These are phyloP conservation scores for Catharus minimus DNA, from an alignment of 2,113 vertebrate genomes.

Conservation along the genomic window DNA sequence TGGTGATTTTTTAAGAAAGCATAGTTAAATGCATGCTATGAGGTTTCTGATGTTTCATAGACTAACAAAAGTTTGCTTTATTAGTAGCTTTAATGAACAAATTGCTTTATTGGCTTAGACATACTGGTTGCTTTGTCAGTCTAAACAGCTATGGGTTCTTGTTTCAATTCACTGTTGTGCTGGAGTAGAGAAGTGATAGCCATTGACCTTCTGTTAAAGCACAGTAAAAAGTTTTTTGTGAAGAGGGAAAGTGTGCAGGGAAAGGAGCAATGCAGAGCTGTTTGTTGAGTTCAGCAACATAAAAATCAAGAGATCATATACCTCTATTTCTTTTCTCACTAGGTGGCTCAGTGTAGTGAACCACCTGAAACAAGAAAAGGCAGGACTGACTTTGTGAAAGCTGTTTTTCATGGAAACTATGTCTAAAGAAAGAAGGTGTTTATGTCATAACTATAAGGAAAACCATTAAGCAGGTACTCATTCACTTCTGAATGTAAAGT, in stretches of 20 bases:
- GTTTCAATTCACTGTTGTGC: conserved; percentile 83
- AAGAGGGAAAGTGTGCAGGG: conserved; percentile 62
- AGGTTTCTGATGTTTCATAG: conserved; percentile 79
- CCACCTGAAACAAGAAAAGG: neutral
- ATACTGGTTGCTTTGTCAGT: conserved; percentile 83
- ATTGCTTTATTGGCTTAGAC: conserved; percentile 81
- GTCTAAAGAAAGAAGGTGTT: conserved; percentile 22
- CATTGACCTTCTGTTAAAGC: conserved; percentile 79
- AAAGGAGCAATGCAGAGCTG: conserved; percentile 44
- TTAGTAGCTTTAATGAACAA: conserved; percentile 81
- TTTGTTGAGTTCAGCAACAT: conserved; percentile 26
- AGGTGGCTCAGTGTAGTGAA: neutral
- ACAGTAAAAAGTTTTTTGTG: conserved; percentile 81
- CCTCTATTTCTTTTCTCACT: neutral
- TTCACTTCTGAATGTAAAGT: neutral
- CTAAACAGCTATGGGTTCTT: conserved; percentile 79
- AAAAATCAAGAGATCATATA: neutral
- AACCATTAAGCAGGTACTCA: neutral
- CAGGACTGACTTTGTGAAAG: neutral
- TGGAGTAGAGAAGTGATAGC: conserved; percentile 78
- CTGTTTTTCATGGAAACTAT: neutral
- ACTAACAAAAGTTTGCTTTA: conserved; percentile 83
- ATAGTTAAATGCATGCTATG: conserved; percentile 65
- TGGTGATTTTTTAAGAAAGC: conserved; percentile 65
- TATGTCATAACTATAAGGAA: neutral